Percentiles rank a stretch among this genome's conserved stretches.
Evolutionary conservation across 2,113 vertebrate species (phyloP).

Genomic region (Phyllostomus discolor): DNA sequence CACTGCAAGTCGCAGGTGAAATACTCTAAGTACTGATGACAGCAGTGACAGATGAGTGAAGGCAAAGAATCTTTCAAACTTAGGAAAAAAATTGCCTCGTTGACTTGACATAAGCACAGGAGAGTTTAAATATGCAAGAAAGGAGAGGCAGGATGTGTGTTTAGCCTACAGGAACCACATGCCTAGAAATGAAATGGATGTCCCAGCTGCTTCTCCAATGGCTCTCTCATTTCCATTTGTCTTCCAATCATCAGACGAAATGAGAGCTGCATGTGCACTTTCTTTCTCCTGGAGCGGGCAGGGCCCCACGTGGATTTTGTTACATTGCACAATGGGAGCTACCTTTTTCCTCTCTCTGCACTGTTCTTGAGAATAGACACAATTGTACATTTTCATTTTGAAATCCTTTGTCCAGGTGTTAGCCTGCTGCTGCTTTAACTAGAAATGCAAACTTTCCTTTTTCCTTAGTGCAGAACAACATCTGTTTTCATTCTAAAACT

Average conservation of each 20-base stretch:
- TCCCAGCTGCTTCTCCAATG: neutral
- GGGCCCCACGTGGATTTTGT: neutral
- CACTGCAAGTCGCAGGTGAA: neutral
- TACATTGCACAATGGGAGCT: neutral
- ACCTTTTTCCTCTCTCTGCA: neutral
- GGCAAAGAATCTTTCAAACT: conserved; percentile 23
- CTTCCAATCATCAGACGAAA: neutral
- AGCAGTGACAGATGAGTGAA: conserved; percentile 5
- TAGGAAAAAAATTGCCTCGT: neutral
- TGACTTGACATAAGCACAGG: neutral
- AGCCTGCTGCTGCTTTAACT: conserved; percentile 55
- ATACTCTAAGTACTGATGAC: neutral
- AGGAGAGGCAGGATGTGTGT: neutral
- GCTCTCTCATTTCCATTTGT: neutral
- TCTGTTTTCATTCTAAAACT: conserved; percentile 59
- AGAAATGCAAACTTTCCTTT: neutral
- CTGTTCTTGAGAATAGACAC: neutral
- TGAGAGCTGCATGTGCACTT: rapidly evolving
- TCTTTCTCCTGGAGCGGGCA: neutral
- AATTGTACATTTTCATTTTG: neutral
- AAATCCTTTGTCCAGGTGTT: conserved; percentile 38
- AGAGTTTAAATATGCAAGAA: neutral
- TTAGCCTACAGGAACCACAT: neutral
- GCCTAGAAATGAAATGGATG: rapidly evolving
- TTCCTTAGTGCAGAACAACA: conserved; percentile 45